Conservation (phyloP, 2,797 vertebrate species). For the Brachymystax lenok region DNA sequence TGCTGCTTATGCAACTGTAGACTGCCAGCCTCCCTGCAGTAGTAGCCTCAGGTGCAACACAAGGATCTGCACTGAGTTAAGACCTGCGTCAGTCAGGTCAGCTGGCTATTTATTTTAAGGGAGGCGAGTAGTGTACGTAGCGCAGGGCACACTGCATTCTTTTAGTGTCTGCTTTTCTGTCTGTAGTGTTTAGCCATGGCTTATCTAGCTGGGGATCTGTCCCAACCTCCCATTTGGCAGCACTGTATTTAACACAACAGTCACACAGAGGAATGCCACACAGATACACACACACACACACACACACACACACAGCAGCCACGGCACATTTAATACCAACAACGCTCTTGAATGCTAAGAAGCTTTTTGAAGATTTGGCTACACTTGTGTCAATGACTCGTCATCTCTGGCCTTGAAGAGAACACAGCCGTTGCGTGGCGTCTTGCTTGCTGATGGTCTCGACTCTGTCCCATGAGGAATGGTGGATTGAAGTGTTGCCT, state of each 20-base stretch:
- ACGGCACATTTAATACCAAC: not conserved
- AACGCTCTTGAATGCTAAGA: not conserved
- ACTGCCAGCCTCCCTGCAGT: not conserved
- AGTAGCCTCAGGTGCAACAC: not conserved
- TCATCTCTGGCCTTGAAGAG: not conserved
- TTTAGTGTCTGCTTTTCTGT: not conserved
- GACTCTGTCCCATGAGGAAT: not conserved
- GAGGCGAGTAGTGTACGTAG: not conserved
- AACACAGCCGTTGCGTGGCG: not conserved
- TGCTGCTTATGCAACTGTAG: not conserved
- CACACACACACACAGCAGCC: not conserved
- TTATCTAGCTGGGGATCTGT: slow-evolving; percentile 1
- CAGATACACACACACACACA: not conserved
- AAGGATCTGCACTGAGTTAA: not conserved
- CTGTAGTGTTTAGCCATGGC: not conserved
- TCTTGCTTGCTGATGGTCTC: not conserved
- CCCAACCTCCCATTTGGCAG: slow-evolving; percentile 2
- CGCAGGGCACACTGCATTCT: not conserved
- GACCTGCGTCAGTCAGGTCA: not conserved
- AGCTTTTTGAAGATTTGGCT: not conserved
- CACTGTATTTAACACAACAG: not conserved
- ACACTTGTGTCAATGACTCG: not conserved
- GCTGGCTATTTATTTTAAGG: not conserved
- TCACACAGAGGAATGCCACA: not conserved
- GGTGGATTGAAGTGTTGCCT: slow-evolving; percentile 13